Conservation (phyloP, 2,888 invertebrate genomes). For the Lacanobia oleracea region DNA sequence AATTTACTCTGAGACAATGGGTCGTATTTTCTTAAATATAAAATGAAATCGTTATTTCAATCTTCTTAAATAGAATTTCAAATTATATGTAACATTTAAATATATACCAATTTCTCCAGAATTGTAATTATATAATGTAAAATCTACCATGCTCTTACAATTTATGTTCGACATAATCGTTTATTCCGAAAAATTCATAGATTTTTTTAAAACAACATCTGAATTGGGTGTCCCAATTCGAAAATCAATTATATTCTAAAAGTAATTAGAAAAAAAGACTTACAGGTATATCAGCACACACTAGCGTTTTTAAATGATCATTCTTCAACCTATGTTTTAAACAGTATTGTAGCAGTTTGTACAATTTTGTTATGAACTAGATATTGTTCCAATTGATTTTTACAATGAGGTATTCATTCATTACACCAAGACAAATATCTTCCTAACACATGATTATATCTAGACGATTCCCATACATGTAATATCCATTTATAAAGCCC, state of each 20-base stretch:
- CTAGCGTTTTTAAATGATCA: slow-evolving; percentile 66
- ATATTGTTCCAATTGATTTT: slow-evolving; percentile 68
- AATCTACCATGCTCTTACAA: slow-evolving; percentile 83
- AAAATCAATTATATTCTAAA: slow-evolving; percentile 71
- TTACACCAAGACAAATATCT: slow-evolving; percentile 79
- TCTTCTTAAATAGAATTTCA: slow-evolving; percentile 82
- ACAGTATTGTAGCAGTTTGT: slow-evolving; percentile 72
- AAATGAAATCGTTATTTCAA: slow-evolving; percentile 78
- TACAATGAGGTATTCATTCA: slow-evolving; percentile 79
- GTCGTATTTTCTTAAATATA: slow-evolving; percentile 74
- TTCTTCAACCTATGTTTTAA: slow-evolving; percentile 55
- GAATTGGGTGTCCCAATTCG: slow-evolving; percentile 76
- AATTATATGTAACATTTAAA: slow-evolving; percentile 83
- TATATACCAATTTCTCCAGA: slow-evolving; percentile 84
- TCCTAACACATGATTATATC: slow-evolving; percentile 67
- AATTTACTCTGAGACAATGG: slow-evolving; percentile 85
- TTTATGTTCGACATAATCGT: slow-evolving; percentile 79
- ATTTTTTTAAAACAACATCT: slow-evolving; percentile 61
- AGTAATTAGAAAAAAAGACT: slow-evolving; percentile 70
- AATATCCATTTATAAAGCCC: slow-evolving; percentile 81
- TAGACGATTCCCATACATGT: slow-evolving; percentile 76
- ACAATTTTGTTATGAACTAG: slow-evolving; percentile 72
- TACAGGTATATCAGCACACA: slow-evolving; percentile 73
- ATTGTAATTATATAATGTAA: slow-evolving; percentile 76
- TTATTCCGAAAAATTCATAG: slow-evolving; percentile 78